Evolutionary conservation across 2,888 invertebrate species (phyloP).

Genomic region (Cheilosia variabilis): DNA sequence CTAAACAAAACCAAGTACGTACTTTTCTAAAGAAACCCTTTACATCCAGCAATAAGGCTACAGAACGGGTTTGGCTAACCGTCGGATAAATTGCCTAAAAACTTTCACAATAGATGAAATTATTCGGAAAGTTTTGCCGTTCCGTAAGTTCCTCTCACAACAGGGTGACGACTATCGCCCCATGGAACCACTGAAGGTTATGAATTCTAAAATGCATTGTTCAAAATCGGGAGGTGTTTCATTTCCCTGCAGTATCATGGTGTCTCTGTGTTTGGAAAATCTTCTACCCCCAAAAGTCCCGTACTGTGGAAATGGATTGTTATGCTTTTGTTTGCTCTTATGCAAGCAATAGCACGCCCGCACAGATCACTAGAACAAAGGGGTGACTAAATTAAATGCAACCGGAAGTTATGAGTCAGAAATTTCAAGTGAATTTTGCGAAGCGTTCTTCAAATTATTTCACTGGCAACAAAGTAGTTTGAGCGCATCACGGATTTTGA

Average conservation of each 20-base stretch:
- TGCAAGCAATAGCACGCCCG: slow-evolving; percentile 1
- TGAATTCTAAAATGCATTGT: slow-evolving; percentile 58
- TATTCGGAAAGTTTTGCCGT: slow-evolving; percentile 68
- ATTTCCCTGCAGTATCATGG: slow-evolving; percentile 39
- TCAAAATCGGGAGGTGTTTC: slow-evolving; percentile 27
- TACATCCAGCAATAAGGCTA: slow-evolving; percentile 61
- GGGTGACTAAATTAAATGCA: slow-evolving; percentile 47
- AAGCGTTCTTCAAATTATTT: slow-evolving; percentile 44
- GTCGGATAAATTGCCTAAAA: slow-evolving; percentile 69
- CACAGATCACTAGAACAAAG: background rate
- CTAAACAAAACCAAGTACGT: slow-evolving; percentile 10
- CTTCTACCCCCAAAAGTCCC: background rate
- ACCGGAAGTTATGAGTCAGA: slow-evolving; percentile 32
- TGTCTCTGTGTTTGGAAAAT: slow-evolving; percentile 45
- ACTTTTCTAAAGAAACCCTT: slow-evolving; percentile 36
- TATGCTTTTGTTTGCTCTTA: slow-evolving; percentile 43
- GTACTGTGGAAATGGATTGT: background rate
- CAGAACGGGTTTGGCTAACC: slow-evolving; percentile 49
- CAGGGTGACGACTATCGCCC: slow-evolving; percentile 21
- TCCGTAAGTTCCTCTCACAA: slow-evolving; percentile 36
- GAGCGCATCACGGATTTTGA: slow-evolving; percentile 38
- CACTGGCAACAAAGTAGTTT: slow-evolving; percentile 44
- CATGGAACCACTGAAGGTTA: slow-evolving; percentile 41
- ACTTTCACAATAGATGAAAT: slow-evolving; percentile 73
- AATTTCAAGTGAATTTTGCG: slow-evolving; percentile 30